Conservation (phyloP, 2,888 invertebrate genomes). For the Hyposoter dolosus region DNA sequence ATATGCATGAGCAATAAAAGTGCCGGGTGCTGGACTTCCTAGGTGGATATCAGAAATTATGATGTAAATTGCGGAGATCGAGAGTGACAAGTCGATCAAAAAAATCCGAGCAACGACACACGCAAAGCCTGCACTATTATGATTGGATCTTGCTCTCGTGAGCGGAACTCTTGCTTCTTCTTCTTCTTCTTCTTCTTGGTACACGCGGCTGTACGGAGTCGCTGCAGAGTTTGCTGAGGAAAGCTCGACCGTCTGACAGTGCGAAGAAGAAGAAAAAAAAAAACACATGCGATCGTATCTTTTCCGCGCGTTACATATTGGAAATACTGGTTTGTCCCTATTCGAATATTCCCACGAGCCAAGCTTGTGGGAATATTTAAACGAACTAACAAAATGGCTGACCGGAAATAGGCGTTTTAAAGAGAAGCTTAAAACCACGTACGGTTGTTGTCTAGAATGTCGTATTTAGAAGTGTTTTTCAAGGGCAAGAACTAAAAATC, state of each 20-base stretch:
- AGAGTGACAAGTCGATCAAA: neutral
- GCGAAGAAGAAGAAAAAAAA: neutral
- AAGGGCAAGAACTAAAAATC: neutral
- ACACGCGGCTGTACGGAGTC: neutral
- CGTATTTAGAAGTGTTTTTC: neutral
- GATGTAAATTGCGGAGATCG: neutral
- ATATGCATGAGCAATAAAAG: neutral
- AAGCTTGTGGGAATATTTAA: neutral
- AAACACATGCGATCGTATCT: neutral
- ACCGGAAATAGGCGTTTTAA: neutral
- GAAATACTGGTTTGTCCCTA: neutral
- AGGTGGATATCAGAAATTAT: neutral
- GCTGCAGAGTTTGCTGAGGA: constrained; percentile 26
- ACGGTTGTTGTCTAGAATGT: neutral
- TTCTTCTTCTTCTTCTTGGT: constrained; percentile 6
- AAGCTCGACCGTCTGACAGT: constrained; percentile 30
- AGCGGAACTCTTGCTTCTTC: constrained; percentile 21
- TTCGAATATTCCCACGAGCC: neutral
- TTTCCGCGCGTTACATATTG: neutral
- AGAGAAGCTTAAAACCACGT: neutral
- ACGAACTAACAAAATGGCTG: neutral
- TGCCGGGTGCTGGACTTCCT: neutral
- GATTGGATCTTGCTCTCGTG: constrained; percentile 53
- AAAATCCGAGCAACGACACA: neutral
- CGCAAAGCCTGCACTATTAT: constrained; percentile 17